phyloP scores from a whole-genome alignment of 2,888 invertebrate genomes.

The Dryocosmus kuriphilus region DNA sequence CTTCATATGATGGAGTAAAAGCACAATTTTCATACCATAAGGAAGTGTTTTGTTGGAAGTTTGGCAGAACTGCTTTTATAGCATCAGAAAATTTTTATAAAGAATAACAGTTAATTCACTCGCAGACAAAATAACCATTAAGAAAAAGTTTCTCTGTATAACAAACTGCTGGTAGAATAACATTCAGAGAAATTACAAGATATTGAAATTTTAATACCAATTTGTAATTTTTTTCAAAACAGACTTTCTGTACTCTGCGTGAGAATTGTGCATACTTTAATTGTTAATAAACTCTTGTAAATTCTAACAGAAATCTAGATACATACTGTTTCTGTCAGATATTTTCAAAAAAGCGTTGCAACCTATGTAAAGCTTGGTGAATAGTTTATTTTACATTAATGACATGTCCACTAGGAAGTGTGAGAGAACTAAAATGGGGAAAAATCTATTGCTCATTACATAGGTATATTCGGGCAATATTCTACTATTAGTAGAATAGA shows the following conservation, averaged over 20 bases:
- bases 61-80: constrained; percentile 24
- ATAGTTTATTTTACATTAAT: constrained; percentile 25
- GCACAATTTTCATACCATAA: constrained; percentile 19
- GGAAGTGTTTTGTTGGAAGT: constrained; percentile 21
- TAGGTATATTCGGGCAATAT: too few species aligned
- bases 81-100: constrained; percentile 29
- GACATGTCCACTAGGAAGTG: constrained; percentile 20
- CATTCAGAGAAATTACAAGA: neutral
- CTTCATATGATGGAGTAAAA: neutral
- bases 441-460: neutral
- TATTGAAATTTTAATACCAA: neutral
- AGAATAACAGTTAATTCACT: constrained; percentile 30
- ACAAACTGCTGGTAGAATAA: neutral
- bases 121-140: neutral
- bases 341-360: constrained; percentile 32
- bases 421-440: neutral
- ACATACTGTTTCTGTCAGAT: neutral
- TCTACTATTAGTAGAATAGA: constrained; percentile 10
- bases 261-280: constrained; percentile 20
- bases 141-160: neutral
- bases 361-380: constrained; percentile 19
- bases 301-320: neutral
- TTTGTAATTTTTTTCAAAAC: constrained; percentile 13
- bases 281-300: constrained; percentile 18
- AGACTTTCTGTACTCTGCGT: neutral